phyloP scores from a whole-genome alignment of 2,797 vertebrate genomes.

The Enoplosus armatus region DNA sequence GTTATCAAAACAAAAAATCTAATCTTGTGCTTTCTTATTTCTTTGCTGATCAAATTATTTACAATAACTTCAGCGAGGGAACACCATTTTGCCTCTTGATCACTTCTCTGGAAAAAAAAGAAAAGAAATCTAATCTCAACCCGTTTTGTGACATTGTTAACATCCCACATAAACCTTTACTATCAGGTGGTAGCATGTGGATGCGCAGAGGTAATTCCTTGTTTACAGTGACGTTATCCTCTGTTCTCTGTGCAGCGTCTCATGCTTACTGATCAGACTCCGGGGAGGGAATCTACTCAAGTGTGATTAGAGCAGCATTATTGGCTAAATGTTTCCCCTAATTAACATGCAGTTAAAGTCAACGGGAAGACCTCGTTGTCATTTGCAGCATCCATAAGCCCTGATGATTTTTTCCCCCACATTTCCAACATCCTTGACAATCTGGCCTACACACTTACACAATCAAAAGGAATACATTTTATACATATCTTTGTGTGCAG shows the following conservation, averaged over 20 bases:
- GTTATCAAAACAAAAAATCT: not conserved
- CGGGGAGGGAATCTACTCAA: slow-evolving; percentile 56
- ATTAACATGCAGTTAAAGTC: slow-evolving; percentile 68
- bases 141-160: slow-evolving; percentile 34
- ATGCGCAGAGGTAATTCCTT: slow-evolving; percentile 31
- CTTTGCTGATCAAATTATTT: not conserved
- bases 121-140: slow-evolving; percentile 22
- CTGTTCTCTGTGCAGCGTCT: slow-evolving; percentile 22
- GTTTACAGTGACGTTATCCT: slow-evolving; percentile 31
- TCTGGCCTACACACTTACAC: not conserved
- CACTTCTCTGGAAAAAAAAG: not conserved
- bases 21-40: not conserved
- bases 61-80: not conserved
- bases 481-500: not conserved
- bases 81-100: not conserved
- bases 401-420: not conserved
- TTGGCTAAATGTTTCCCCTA: slow-evolving; percentile 66
- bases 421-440: slow-evolving; percentile 9
- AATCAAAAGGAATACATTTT: not conserved
- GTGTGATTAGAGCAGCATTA: slow-evolving; percentile 69
- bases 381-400: slow-evolving; percentile 34
- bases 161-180: slow-evolving; percentile 40
- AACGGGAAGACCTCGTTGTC: slow-evolving; percentile 34
- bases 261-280: slow-evolving; percentile 57
- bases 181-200: slow-evolving; percentile 36